Evolutionary conservation across 2,113 vertebrate genomes (phyloP).

Genomic region (Hucho hucho): DNA sequence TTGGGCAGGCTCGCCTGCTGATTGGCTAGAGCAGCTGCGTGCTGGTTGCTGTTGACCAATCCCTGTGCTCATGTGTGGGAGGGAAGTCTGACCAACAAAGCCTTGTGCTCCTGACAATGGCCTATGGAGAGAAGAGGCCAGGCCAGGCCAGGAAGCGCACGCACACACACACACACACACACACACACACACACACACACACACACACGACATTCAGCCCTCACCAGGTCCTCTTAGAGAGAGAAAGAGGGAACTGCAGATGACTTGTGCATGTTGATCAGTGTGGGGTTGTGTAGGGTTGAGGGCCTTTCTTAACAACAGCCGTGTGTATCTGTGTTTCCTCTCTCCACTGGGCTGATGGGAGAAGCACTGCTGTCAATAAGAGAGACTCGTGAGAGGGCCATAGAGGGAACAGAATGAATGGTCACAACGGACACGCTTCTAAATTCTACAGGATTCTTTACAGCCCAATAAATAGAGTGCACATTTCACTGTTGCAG

Average conservation of each 20-base stretch:
- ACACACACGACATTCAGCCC: neutral
- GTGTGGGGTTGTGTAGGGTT: no score
- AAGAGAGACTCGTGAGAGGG: no score
- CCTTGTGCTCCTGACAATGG: slow-evolving; percentile 55
- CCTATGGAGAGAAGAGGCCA: slow-evolving; percentile 17
- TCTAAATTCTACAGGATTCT: no score
- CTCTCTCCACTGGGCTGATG: neutral
- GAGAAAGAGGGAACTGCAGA: neutral
- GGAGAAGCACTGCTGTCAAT: neutral
- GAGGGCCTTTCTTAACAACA: no score
- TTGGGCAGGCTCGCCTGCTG: slow-evolving; percentile 25
- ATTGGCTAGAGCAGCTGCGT: slow-evolving; percentile 51
- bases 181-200: neutral
- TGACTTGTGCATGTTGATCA: no score
- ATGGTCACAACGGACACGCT: no score
- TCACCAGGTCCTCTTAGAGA: neutral
- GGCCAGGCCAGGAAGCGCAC: no score
- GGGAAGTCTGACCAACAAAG: slow-evolving; percentile 48
- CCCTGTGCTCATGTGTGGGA: slow-evolving; percentile 36
- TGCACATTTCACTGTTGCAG: no score
- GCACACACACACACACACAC: neutral
- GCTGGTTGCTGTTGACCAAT: slow-evolving; percentile 53
- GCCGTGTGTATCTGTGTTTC: no score
- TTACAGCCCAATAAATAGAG: no score
- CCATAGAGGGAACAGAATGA: no score